phyloP scores from a whole-genome alignment of 1,140 invertebrate genomes.

The Globodera ellingtonae region DNA sequence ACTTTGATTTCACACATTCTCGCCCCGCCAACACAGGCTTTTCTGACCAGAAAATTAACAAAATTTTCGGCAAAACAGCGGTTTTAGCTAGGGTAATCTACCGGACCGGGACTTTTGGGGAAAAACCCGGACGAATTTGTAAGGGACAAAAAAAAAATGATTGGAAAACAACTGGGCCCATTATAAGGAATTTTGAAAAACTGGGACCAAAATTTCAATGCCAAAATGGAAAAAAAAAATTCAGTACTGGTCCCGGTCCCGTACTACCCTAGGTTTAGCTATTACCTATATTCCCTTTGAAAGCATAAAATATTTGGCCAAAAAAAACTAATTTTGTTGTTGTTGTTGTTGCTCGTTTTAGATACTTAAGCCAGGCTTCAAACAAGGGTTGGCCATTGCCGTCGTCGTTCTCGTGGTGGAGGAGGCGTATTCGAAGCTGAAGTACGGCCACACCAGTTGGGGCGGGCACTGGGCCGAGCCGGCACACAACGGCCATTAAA shows the following conservation, averaged over 20 bases:
- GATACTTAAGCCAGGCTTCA: conserved; percentile 30
- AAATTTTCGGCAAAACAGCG: neutral
- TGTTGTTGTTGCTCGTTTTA: conserved; percentile 8
- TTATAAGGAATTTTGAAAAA: too few relatives aligned
- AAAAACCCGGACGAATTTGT: too few relatives aligned
- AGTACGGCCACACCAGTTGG: conserved; percentile 46
- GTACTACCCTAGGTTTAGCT: too few relatives aligned
- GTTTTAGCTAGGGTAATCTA: too few relatives aligned
- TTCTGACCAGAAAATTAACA: too few relatives aligned
- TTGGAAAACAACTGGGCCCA: too few relatives aligned
- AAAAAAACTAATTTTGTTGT: neutral
- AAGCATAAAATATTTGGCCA: neutral
- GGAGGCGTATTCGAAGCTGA: conserved; percentile 39
- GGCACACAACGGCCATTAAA: neutral
- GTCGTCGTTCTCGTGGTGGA: conserved; percentile 31
- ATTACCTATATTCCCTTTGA: neutral
- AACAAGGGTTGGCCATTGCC: conserved; percentile 29
- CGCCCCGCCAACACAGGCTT: too few relatives aligned
- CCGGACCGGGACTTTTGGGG: too few relatives aligned
- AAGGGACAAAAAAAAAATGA: too few relatives aligned
- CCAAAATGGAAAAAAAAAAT: too few relatives aligned
- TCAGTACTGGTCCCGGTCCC: too few relatives aligned
- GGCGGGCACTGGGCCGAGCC: conserved; percentile 20
- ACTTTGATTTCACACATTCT: neutral
- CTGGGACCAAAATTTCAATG: too few relatives aligned